phyloP scores from a whole-genome alignment of 2,888 invertebrate genomes.

The Dryobotodes eremita region DNA sequence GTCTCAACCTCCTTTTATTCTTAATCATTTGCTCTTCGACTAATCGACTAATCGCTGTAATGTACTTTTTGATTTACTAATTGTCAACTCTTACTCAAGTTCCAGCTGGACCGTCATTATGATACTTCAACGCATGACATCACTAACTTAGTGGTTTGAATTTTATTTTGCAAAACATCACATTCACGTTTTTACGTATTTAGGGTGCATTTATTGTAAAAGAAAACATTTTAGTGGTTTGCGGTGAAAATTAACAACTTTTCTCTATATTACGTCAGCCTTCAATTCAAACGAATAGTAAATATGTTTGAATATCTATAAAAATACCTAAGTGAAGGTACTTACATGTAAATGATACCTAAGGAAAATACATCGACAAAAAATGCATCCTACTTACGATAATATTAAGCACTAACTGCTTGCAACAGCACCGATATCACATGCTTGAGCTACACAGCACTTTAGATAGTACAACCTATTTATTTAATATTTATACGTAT shows the following conservation, averaged over 20 bases:
- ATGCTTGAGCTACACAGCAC: slow-evolving; percentile 83
- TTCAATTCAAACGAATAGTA: not conserved
- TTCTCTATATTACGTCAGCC: too few species aligned
- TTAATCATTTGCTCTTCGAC: slow-evolving; percentile 87
- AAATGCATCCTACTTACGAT: slow-evolving; percentile 79
- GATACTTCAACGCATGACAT: slow-evolving; percentile 82
- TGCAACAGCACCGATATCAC: slow-evolving; percentile 83
- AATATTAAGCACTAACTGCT: slow-evolving; percentile 86
- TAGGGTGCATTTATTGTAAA: slow-evolving; percentile 74
- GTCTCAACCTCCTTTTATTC: slow-evolving; percentile 88
- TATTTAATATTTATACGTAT: slow-evolving; percentile 60
- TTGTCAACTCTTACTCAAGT: slow-evolving; percentile 79
- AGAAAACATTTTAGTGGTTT: not conserved
- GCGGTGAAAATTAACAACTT: not conserved
- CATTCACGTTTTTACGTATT: slow-evolving; percentile 61
- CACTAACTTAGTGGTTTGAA: slow-evolving; percentile 78
- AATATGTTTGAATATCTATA: not conserved
- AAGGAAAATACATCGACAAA: slow-evolving; percentile 41
- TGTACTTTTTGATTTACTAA: slow-evolving; percentile 85
- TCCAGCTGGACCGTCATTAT: slow-evolving; percentile 81
- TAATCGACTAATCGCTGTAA: slow-evolving; percentile 88
- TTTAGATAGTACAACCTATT: slow-evolving; percentile 66
- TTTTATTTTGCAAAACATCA: slow-evolving; percentile 77
- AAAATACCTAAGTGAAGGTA: too few species aligned
- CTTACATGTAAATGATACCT: not conserved